Percentiles rank a stretch among this genome's conserved stretches.
Evolutionary conservation across 2,888 invertebrate species (phyloP).

Genomic region (Stramonita haemastoma): DNA sequence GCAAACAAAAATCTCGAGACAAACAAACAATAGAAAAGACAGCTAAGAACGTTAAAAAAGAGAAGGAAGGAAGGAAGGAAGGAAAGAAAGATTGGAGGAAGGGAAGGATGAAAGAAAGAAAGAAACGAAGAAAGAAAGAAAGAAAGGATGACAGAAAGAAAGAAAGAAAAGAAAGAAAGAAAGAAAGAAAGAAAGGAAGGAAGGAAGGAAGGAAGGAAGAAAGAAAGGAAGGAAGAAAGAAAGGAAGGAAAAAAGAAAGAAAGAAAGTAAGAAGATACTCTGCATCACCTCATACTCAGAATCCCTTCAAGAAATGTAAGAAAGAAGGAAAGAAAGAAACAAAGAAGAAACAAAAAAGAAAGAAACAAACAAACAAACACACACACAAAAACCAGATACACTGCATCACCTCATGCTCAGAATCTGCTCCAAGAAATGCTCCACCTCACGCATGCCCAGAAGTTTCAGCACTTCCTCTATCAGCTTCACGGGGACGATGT

Average conservation of each 20-base stretch:
- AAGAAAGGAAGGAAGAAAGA: background rate
- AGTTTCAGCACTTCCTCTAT: conserved; percentile 61
- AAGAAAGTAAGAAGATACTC: background rate
- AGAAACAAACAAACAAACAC: background rate
- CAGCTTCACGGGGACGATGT: conserved; percentile 51
- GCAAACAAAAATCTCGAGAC: too few species aligned
- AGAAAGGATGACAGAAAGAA: too few species aligned
- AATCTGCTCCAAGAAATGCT: conserved; percentile 55
- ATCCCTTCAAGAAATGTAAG: too few species aligned
- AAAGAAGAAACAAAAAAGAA: background rate
- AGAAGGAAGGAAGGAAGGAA: too few species aligned
- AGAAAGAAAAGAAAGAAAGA: too few species aligned
- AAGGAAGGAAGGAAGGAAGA: background rate
- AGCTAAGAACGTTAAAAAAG: too few species aligned
- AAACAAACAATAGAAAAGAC: too few species aligned
- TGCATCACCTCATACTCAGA: too few species aligned
- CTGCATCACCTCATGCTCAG: conserved; percentile 53
- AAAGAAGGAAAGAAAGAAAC: too few species aligned
- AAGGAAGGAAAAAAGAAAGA: background rate
- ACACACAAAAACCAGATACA: background rate
- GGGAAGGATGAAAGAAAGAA: too few species aligned
- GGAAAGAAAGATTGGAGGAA: too few species aligned
- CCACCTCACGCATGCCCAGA: conserved; percentile 57
- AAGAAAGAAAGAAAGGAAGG: background rate
- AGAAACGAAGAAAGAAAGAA: too few species aligned